Evolutionary conservation across 2,888 invertebrate species (phyloP).

Genomic region (Malachius bipustulatus): DNA sequence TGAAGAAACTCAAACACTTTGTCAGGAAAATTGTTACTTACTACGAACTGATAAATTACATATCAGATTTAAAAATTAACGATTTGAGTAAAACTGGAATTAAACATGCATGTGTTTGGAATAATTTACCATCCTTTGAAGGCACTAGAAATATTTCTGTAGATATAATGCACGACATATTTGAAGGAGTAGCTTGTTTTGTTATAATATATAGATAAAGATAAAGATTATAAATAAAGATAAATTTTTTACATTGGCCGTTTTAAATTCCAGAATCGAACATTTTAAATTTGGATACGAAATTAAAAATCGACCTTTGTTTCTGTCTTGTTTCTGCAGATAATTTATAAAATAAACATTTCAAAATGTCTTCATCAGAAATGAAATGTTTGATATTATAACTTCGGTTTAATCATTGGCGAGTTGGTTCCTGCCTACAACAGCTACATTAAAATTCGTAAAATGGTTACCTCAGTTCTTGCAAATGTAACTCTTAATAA

Average conservation of each 20-base stretch:
- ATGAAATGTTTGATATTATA: conserved; percentile 19
- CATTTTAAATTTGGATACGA: conserved; percentile 15
- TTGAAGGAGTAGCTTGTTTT: conserved; percentile 21
- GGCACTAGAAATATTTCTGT: conserved; percentile 19
- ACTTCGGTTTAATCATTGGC: conserved; percentile 19
- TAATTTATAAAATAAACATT: conserved; percentile 15
- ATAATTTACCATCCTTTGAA: conserved; percentile 20
- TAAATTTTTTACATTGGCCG: conserved; percentile 14
- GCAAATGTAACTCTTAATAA: too few relatives aligned
- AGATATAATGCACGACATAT: conserved; percentile 26
- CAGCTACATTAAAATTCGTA: conserved; percentile 6
- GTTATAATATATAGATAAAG: conserved; percentile 20
- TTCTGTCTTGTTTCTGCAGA: conserved; percentile 17
- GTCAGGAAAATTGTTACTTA: background rate
- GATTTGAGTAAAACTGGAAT: conserved; percentile 15
- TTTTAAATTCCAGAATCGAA: conserved; percentile 17
- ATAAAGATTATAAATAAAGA: conserved; percentile 14
- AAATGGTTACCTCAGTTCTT: too few relatives aligned
- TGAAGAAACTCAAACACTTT: background rate
- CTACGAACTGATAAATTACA: conserved; percentile 4
- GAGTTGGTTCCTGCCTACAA: conserved; percentile 15
- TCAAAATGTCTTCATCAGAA: conserved; percentile 21
- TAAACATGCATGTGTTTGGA: conserved; percentile 21
- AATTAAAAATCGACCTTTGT: conserved; percentile 13
- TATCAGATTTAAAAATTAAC: background rate